A percentile compares a stretch with the other conserved stretches of the same genome.
Conservation (phyloP, 2,888 invertebrate genomes). For the Hanleya hanleyi region DNA sequence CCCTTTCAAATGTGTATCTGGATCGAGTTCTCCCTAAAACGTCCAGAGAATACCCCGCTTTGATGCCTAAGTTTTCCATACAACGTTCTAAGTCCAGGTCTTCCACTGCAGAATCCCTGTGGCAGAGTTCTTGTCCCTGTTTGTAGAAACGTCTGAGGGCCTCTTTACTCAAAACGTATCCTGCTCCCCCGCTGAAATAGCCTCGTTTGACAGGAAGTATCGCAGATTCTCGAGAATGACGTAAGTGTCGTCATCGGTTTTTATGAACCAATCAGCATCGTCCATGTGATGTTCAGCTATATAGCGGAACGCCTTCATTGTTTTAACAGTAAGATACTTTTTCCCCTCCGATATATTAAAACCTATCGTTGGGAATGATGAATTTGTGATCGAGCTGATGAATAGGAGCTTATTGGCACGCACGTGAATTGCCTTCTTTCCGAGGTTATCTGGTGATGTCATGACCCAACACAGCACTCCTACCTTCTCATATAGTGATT, state of each 20-base stretch:
- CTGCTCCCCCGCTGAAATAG: conserved; percentile 75
- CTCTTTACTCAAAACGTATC: conserved; percentile 90
- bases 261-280: conserved; percentile 96
- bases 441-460: conserved; percentile 92
- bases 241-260: conserved; percentile 99
- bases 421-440: conserved; percentile 90
- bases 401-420: conserved; percentile 67
- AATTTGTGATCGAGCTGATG: conserved; percentile 77
- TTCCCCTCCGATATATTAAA: conserved; percentile 90
- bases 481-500: conserved; percentile 81
- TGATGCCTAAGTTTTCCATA: conserved; percentile 87
- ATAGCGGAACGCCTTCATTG: conserved; percentile 93
- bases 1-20: no score
- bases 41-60: conserved; percentile 91
- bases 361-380: conserved; percentile 79
- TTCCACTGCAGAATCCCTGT: conserved; percentile 85
- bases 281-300: conserved; percentile 86
- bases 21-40: conserved; percentile 88
- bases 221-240: conserved; percentile 96
- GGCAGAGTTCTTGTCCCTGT: conserved; percentile 80
- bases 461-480: conserved; percentile 96
- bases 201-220: conserved; percentile 84
- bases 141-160: conserved; percentile 81
- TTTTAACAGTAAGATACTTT: conserved; percentile 95
- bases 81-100: conserved; percentile 96